Evolutionary conservation across 2,797 vertebrate species (phyloP).

Genomic region (Nannoperca australis): DNA sequence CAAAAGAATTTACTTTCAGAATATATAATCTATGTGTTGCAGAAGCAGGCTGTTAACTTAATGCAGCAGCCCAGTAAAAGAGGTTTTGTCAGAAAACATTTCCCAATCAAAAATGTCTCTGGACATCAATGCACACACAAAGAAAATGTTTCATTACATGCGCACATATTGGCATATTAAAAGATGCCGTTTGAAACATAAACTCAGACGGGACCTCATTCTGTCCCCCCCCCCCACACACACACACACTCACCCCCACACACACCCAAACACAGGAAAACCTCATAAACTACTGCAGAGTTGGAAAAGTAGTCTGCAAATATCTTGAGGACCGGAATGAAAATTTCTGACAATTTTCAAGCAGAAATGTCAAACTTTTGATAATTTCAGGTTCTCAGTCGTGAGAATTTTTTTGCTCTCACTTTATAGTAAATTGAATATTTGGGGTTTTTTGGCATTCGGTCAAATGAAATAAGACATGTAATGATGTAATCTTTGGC

Average conservation of each 20-base stretch:
- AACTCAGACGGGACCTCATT: neutral
- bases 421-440: neutral
- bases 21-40: slow-evolving; percentile 1
- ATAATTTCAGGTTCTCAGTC: neutral
- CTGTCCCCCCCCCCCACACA: neutral
- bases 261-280: neutral
- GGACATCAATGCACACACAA: neutral
- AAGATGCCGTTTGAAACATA: neutral
- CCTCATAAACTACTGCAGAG: neutral
- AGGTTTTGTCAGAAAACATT: neutral
- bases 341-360: no score
- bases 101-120: neutral
- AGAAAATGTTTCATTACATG: neutral
- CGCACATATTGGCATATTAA: no score
- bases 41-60: slow-evolving; percentile 10
- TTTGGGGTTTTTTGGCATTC: neutral
- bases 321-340: no score
- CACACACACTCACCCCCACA: neutral
- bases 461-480: neutral
- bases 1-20: slow-evolving; percentile 4
- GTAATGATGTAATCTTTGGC: neutral
- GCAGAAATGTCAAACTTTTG: neutral
- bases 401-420: neutral
- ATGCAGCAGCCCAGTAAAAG: neutral
- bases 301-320: neutral